Evolutionary conservation across 1,140 invertebrate species (phyloP).

Genomic region (Zeugodacus cucurbitae): DNA sequence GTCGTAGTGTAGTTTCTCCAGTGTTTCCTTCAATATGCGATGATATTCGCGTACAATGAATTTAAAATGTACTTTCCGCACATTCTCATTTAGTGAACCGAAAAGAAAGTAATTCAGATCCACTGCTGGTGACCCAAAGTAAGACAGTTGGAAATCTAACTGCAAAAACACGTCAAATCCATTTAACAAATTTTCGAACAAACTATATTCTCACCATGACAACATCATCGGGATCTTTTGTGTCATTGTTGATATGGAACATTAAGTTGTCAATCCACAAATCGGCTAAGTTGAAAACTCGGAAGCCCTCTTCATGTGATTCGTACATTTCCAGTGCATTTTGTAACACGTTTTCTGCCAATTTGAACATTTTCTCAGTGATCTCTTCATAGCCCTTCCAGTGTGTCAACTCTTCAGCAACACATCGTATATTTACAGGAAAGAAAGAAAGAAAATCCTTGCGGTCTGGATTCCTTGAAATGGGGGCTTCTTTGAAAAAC

Average conservation of each 20-base stretch:
- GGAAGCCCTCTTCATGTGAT: conserved; percentile 67
- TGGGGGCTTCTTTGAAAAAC: conserved; percentile 61
- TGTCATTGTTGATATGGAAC: conserved; percentile 70
- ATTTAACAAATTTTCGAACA: neutral
- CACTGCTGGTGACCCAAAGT: conserved; percentile 70
- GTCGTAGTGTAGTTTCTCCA: conserved; percentile 56
- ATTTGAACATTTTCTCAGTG: conserved; percentile 62
- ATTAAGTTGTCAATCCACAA: conserved; percentile 76
- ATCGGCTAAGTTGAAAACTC: conserved; percentile 74
- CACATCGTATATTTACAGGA: conserved; percentile 61
- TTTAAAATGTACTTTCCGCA: conserved; percentile 68
- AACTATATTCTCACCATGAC: conserved; percentile 67
- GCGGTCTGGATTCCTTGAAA: conserved; percentile 61
- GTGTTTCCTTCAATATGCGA: conserved; percentile 53
- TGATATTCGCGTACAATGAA: conserved; percentile 69
- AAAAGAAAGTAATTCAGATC: conserved; percentile 71
- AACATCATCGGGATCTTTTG: conserved; percentile 68
- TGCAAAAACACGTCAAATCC: conserved; percentile 52
- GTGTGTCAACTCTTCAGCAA: conserved; percentile 59
- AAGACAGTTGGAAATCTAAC: conserved; percentile 71
- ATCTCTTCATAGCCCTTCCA: conserved; percentile 64
- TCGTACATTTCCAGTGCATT: conserved; percentile 58
- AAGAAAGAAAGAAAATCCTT: conserved; percentile 62
- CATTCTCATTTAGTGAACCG: conserved; percentile 69
- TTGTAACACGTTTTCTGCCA: conserved; percentile 61